These are phyloP conservation scores for Myocastor coypus DNA, from an alignment of 2,113 vertebrate species.

Conservation along the genomic window DNA sequence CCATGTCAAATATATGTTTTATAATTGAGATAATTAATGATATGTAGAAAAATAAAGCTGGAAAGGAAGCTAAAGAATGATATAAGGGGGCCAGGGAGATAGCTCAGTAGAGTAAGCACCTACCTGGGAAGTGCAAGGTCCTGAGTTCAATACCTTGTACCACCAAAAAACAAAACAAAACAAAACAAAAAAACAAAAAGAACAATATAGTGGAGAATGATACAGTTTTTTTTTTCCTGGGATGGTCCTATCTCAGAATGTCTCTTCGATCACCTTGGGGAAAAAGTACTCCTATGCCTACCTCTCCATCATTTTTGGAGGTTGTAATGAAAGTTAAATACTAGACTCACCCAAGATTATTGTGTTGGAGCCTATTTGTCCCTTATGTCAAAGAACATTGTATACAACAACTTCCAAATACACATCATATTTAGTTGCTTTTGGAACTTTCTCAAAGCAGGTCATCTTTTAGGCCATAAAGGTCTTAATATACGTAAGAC, in stretches of 20 bases:
- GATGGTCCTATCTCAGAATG: not conserved
- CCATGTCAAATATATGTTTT: not conserved
- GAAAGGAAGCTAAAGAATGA: not conserved
- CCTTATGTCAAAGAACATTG: not conserved
- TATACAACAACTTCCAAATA: not conserved
- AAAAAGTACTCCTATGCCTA: not conserved
- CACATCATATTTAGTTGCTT: not conserved
- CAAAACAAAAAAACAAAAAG: too few species aligned
- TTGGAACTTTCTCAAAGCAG: not conserved
- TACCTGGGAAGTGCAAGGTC: too few species aligned
- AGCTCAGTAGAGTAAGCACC: too few species aligned
- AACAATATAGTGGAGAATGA: too few species aligned
- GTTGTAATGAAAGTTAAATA: not conserved
- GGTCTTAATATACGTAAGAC: not conserved
- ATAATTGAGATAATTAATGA: not conserved
- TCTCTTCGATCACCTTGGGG: not conserved
- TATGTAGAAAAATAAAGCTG: not conserved
- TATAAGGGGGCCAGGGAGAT: rapidly evolving
- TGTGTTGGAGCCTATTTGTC: not conserved
- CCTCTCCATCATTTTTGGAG: not conserved
- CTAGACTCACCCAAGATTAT: not conserved
- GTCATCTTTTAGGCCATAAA: not conserved
- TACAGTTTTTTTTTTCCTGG: not conserved
- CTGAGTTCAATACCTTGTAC: too few species aligned
- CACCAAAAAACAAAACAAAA: too few species aligned